phyloP scores from a whole-genome alignment of 2,888 invertebrate genomes.

The Chouioia cunea region DNA sequence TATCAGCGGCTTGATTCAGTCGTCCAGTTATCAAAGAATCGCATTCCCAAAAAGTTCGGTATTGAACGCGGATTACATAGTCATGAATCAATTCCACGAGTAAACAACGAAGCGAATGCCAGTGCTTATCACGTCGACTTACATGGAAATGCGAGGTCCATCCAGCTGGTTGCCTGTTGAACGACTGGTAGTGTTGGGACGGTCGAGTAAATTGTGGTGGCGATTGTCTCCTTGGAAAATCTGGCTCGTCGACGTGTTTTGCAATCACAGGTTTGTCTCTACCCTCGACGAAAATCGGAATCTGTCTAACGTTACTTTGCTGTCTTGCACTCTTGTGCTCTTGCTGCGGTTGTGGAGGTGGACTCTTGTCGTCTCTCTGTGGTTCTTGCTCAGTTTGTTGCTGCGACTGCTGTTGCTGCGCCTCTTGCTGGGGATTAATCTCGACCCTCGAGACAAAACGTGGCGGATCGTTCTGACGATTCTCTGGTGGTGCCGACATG shows the following conservation, averaged over 20 bases:
- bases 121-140: slow-evolving; percentile 24
- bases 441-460: slow-evolving; percentile 62
- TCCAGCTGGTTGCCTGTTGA: slow-evolving; percentile 53
- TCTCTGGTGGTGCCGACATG: slow-evolving; percentile 84
- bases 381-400: slow-evolving; percentile 54
- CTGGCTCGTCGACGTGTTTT: slow-evolving; percentile 63
- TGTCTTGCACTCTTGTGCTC: slow-evolving; percentile 32
- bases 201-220: slow-evolving; percentile 63
- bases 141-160: slow-evolving; percentile 43
- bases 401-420: slow-evolving; percentile 52
- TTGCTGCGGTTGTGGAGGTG: slow-evolving; percentile 54
- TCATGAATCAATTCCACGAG: too few relatives aligned
- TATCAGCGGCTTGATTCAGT: neutral
- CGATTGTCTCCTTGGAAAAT: slow-evolving; percentile 59
- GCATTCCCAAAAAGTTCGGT: too few relatives aligned
- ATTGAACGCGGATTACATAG: too few relatives aligned
- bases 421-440: slow-evolving; percentile 62
- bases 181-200: slow-evolving; percentile 60
- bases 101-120: neutral
- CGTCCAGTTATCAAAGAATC: neutral
- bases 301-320: slow-evolving; percentile 78
- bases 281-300: slow-evolving; percentile 91
- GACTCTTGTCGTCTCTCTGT: slow-evolving; percentile 44
- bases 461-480: slow-evolving; percentile 61
- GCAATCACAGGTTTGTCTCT: slow-evolving; percentile 81